Conservation (phyloP, 2,113 vertebrate genomes). For the Todiramphus saurophagus region DNA sequence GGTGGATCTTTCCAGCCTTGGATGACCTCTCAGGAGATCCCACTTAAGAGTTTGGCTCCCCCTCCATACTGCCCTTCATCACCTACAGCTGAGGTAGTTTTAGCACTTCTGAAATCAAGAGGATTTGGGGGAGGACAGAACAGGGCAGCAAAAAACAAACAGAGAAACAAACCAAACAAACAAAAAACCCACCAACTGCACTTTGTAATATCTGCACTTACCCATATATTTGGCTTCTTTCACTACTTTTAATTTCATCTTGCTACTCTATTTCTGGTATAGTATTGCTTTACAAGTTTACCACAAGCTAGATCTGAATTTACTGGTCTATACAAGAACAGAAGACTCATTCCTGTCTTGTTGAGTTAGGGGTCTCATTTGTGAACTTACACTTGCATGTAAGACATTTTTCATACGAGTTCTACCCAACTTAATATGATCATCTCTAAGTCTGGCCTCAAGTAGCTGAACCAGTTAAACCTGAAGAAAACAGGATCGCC, state of each 20-base stretch:
- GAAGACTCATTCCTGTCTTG: neutral
- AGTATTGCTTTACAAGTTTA: neutral
- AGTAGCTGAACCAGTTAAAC: neutral
- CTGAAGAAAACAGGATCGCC: neutral
- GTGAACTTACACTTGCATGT: neutral
- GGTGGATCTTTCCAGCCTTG: neutral
- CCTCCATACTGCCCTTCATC: neutral
- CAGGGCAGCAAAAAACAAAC: too few relatives aligned
- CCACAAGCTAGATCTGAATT: neutral
- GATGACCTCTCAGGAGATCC: neutral
- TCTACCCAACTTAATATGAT: neutral
- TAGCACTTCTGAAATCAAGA: neutral
- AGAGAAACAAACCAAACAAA: too few relatives aligned
- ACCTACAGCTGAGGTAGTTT: neutral
- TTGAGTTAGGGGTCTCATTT: neutral
- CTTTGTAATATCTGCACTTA: neutral
- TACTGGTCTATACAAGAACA: neutral
- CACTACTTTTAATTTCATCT: neutral
- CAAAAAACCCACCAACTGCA: neutral
- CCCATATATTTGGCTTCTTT: neutral
- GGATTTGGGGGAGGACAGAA: accelerated
- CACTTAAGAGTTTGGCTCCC: neutral
- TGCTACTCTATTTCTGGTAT: neutral
- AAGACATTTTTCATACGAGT: neutral
- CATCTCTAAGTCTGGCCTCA: neutral